Evolutionary conservation across 2,888 invertebrate genomes (phyloP), one percentile per base, ranked within the genome.

Genomic region (Eutolmus rufibarbis): DNA sequence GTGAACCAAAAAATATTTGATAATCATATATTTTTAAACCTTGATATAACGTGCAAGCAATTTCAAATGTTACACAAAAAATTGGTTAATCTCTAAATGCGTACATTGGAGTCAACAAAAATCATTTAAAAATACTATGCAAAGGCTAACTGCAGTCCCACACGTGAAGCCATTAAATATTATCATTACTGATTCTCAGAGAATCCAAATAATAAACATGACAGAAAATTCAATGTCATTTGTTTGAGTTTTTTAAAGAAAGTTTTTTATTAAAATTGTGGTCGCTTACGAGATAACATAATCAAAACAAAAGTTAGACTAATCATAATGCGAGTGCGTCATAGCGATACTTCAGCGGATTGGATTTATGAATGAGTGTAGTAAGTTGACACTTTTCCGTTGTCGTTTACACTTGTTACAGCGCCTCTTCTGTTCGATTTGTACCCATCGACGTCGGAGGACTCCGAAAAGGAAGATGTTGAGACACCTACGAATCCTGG

Each of bases 351-450:
- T 37, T 23, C 23, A 31, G 16, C 23, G 19, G 16, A 14, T 87
- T 90, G 19, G 16, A 14, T 87, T 90, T 92, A 92, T n/a, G 91
- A 91, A 87, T 91, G 90, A 66, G 91, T 90, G 57, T 90, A 90
- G 87, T 95, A 95, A 78, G 94, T 94, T 86, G 95, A 94, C 74
- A 96, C 90, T 91, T 95, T 95, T 88, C 97, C 97, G 90, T 97
- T 96, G 90, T 96, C 95, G 90, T 96, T 95, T 86, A 96, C 93
- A 0, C 94, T 93, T 9, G 96, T 96, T 74, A 95, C 93, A 0
- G 96, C 95, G 77, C 94, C 93, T 88, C 95, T 94, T 88, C 92
- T 93, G 82, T 91, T 93, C 16, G 91, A 90, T 84, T 93, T 93
- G 89, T 95, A 93, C 4, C 96, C 96, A 90, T 96, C 94, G 40